phyloP scores from a whole-genome alignment of 64 coral and sea anemone genomes.

The Porites australiensis region DNA sequence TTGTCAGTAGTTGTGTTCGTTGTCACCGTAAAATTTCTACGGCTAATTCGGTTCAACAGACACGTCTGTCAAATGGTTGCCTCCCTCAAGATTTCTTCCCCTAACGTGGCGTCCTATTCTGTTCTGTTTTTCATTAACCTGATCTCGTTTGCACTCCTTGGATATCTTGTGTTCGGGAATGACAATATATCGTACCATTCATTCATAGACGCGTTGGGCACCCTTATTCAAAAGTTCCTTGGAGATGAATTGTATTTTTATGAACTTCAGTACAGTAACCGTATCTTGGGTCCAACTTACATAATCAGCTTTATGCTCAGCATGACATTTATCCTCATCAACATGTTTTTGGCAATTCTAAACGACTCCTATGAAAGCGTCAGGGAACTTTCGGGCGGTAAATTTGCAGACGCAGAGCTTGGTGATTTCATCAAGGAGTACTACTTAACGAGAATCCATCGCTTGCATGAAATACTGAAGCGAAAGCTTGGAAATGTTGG shows the following conservation, averaged over 20 bases:
- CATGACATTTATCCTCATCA: conserved; percentile 83
- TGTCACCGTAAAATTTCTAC: conserved; percentile 83
- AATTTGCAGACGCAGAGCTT: conserved; percentile 79
- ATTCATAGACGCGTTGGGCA: conserved; percentile 60
- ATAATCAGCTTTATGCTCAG: conserved; percentile 80
- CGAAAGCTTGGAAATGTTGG: conserved; percentile 78
- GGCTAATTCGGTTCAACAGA: conserved; percentile 81
- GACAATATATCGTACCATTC: conserved; percentile 69
- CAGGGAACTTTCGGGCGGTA: conserved; percentile 80
- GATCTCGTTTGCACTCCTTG: conserved; percentile 67
- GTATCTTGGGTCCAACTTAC: conserved; percentile 79
- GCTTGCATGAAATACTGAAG: conserved; percentile 60
- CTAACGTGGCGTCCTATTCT: conserved; percentile 65
- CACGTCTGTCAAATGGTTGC: conserved; percentile 94
- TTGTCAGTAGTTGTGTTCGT: conserved; percentile 82
- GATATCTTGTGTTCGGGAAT: conserved; percentile 73
- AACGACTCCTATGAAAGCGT: conserved; percentile 88
- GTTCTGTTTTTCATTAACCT: conserved; percentile 78
- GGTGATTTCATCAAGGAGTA: conserved; percentile 83
- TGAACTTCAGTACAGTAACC: conserved; percentile 62
- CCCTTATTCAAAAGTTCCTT: conserved; percentile 84
- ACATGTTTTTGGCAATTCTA: conserved; percentile 97
- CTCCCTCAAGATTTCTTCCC: conserved; percentile 57
- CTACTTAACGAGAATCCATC: conserved; percentile 45
- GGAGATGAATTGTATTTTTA: conserved; percentile 74